These are phyloP conservation scores for Drosophila nasuta DNA, from an alignment of 1,140 invertebrate genomes.

Conservation along the genomic window DNA sequence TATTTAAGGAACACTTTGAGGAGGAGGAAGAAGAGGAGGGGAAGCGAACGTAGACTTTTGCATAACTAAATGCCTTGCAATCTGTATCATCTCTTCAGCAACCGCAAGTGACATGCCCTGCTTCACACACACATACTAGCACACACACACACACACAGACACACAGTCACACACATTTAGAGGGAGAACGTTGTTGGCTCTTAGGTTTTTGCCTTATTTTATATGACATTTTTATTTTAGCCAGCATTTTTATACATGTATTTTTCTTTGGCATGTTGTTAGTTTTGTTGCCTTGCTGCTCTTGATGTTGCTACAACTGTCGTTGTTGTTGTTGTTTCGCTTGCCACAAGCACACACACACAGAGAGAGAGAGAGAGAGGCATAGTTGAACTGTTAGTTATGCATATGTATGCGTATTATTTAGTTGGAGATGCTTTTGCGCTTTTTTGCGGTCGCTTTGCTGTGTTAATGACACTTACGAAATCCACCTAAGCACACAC, in stretches of 20 bases:
- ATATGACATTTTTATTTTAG: constrained; percentile 71
- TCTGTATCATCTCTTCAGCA: constrained; percentile 45
- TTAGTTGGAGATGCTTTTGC: constrained; percentile 72
- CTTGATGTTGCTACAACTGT: constrained; percentile 4
- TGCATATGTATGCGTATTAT: constrained; percentile 56
- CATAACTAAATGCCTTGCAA: constrained; percentile 73
- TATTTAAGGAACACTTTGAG: constrained; percentile 59
- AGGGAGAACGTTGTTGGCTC: constrained; percentile 23
- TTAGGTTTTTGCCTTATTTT: constrained; percentile 65
- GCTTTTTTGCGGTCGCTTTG: constrained; percentile 80
- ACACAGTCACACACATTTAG: not conserved
- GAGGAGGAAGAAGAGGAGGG: not conserved
- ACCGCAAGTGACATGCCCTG: constrained; percentile 14
- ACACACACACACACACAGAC: constrained; percentile 26
- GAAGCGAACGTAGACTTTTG: constrained; percentile 46
- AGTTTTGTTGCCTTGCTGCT: constrained; percentile 36
- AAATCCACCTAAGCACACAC: constrained; percentile 31
- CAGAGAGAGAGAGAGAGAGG: constrained; percentile 9
- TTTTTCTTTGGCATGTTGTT: constrained; percentile 51
- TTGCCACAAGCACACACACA: constrained; percentile 46
- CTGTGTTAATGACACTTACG: constrained; percentile 80
- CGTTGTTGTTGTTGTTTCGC: constrained; percentile 49
- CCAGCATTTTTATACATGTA: constrained; percentile 50
- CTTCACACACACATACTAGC: too few relatives aligned
- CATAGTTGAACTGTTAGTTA: constrained; percentile 38